phyloP scores from a whole-genome alignment of 1,140 invertebrate genomes.

The Lepidotrigona ventralis region DNA sequence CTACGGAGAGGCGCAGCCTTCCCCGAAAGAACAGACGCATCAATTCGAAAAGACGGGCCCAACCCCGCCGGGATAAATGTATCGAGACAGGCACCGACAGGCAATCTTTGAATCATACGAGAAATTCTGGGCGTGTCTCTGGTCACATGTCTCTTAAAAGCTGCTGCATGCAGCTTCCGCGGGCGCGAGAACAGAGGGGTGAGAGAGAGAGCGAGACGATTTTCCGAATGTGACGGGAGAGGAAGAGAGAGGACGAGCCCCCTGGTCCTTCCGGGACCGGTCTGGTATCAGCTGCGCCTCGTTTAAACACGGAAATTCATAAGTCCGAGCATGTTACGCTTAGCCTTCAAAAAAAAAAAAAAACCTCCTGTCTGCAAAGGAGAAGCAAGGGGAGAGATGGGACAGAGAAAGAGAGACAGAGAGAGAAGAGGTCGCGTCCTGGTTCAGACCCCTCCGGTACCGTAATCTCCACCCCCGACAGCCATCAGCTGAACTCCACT shows the following conservation, averaged over 20 bases:
- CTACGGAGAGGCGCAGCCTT: conserved; percentile 1
- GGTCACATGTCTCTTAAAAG: conserved; percentile 61
- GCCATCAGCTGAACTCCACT: conserved; percentile 9
- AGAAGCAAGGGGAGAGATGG: conserved; percentile 23
- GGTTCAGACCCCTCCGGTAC: conserved; percentile 51
- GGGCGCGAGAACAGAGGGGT: not conserved
- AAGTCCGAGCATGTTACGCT: conserved; percentile 52
- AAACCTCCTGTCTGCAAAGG: conserved; percentile 22
- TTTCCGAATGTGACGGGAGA: conserved; percentile 40
- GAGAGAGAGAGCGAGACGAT: conserved; percentile 39
- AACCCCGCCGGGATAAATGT: conserved; percentile 12
- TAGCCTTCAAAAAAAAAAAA: conserved; percentile 7
- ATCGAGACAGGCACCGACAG: conserved; percentile 29
- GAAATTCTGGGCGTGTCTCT: conserved; percentile 53
- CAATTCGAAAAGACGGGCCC: not conserved
- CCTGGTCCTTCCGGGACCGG: conserved; percentile 46
- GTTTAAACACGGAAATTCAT: conserved; percentile 74
- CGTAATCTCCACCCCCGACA: conserved; percentile 50
- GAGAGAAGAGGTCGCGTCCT: conserved; percentile 41
- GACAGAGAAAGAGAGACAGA: not conserved
- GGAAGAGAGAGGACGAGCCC: conserved; percentile 2
- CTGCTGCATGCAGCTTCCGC: conserved; percentile 59
- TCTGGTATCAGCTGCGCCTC: conserved; percentile 61
- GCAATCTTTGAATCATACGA: conserved; percentile 42
- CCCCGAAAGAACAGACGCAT: not conserved